Percentiles rank a stretch among this genome's conserved stretches.
Conservation (phyloP, 2,797 vertebrate genomes). For the Danio kyathit region DNA sequence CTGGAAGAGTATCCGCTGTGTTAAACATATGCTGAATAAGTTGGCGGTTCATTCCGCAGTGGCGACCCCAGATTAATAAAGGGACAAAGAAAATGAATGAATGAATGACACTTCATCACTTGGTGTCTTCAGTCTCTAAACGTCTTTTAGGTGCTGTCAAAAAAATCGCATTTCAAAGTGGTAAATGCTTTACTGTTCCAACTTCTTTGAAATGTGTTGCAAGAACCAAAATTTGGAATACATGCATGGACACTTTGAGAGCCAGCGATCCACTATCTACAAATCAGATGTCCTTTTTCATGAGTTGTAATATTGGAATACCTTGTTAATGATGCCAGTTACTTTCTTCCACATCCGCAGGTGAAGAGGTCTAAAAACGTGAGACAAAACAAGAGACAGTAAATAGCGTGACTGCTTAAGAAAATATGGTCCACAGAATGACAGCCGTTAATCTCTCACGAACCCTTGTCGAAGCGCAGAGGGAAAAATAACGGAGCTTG, state of each 20-base stretch:
- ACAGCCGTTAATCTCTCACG: constrained; percentile 32
- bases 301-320: constrained; percentile 17
- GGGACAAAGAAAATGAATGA: too few relatives aligned
- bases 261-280: constrained; percentile 12
- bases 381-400: background rate
- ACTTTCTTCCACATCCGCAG: constrained; percentile 23
- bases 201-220: too few relatives aligned
- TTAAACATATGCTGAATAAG: too few relatives aligned
- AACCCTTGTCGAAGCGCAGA: constrained; percentile 26
- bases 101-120: too few relatives aligned
- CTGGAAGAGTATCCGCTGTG: too few relatives aligned
- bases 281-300: constrained; percentile 19
- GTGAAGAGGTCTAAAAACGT: background rate
- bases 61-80: too few relatives aligned
- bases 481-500: constrained; percentile 25
- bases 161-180: too few relatives aligned
- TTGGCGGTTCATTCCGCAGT: too few relatives aligned
- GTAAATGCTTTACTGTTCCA: too few relatives aligned
- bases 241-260: background rate
- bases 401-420: constrained; percentile 30
- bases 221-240: too few relatives aligned
- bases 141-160: too few relatives aligned
- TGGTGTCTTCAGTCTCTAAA: too few relatives aligned
- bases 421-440: constrained; percentile 34
- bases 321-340: constrained; percentile 25